Percentiles rank a stretch among this genome's conserved stretches.
Conservation (phyloP, 2,888 invertebrate species). For the Lochmaea crataegi region DNA sequence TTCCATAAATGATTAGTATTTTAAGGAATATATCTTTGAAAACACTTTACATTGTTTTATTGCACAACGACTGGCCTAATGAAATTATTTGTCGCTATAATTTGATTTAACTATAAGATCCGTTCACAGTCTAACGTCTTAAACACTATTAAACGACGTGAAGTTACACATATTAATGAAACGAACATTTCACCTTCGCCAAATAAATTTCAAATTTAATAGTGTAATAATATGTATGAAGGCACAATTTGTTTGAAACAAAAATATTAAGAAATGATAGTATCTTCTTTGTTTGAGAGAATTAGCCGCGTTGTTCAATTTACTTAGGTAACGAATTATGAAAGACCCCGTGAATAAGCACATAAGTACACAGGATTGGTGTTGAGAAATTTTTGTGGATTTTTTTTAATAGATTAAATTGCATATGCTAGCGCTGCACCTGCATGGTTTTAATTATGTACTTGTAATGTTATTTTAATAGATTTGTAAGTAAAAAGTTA, state of each 20-base stretch:
- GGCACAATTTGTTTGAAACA: slow-evolving; percentile 14
- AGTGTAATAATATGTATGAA: not conserved
- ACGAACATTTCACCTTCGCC: slow-evolving; percentile 8
- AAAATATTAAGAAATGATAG: slow-evolving; percentile 24
- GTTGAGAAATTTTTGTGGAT: slow-evolving; percentile 20
- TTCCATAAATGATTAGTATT: no score
- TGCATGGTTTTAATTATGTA: slow-evolving; percentile 2
- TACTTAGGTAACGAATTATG: slow-evolving; percentile 23
- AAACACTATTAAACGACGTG: not conserved
- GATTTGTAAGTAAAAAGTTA: not conserved
- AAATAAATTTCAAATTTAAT: not conserved
- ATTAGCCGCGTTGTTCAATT: slow-evolving; percentile 5
- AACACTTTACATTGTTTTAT: not conserved
- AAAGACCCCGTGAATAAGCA: slow-evolving; percentile 16
- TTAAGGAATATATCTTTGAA: not conserved
- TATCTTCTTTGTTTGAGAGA: slow-evolving; percentile 22
- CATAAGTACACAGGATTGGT: not conserved
- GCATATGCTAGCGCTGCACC: not conserved
- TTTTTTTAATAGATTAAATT: slow-evolving; percentile 12
- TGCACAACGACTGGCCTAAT: slow-evolving; percentile 5
- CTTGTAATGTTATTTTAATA: not conserved
- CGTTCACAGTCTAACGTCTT: slow-evolving; percentile 3
- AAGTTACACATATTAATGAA: slow-evolving; percentile 16
- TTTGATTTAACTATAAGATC: not conserved
- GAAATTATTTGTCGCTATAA: not conserved